Evolutionary conservation across 2,797 vertebrate genomes (phyloP).

Genomic region (Macroramphosus scolopax): DNA sequence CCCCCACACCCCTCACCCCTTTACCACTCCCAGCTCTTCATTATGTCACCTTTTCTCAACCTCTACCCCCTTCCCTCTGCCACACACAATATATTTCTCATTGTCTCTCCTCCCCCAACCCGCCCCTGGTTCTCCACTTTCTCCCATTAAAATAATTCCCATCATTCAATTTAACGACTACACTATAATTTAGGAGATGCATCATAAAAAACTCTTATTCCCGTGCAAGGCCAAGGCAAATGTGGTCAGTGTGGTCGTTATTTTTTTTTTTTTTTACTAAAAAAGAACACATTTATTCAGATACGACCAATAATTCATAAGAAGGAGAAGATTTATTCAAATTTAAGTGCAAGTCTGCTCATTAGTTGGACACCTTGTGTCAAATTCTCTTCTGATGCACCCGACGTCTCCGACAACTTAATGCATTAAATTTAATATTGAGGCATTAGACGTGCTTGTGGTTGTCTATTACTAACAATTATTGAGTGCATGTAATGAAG

Average conservation of each 20-base stretch:
- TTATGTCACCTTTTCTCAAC: slow-evolving; percentile 52
- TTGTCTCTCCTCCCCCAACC: slow-evolving; percentile 5
- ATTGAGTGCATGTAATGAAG: no score
- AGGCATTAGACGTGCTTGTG: slow-evolving; percentile 19
- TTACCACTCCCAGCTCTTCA: slow-evolving; percentile 40
- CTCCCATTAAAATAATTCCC: slow-evolving; percentile 29
- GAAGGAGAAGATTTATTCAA: slow-evolving; percentile 25
- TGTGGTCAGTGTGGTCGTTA: no score
- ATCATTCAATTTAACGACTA: slow-evolving; percentile 16
- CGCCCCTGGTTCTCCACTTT: slow-evolving; percentile 31
- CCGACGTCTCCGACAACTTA: no score
- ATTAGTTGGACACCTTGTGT: slow-evolving; percentile 29
- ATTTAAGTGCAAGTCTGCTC: slow-evolving; percentile 24
- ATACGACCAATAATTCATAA: slow-evolving; percentile 39
- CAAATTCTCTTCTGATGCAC: slow-evolving; percentile 31
- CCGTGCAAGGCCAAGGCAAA: no score
- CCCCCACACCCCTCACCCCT: slow-evolving; percentile 3
- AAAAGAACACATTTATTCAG: no score
- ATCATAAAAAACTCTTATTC: no score
- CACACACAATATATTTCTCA: slow-evolving; percentile 36
- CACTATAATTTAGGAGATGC: slow-evolving; percentile 28
- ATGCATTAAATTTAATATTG: slow-evolving; percentile 21
- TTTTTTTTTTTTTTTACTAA: no score
- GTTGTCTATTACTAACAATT: slow-evolving; percentile 13
- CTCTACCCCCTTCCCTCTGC: slow-evolving; percentile 39